A percentile compares a stretch with the other conserved stretches of the same genome.
These are phyloP conservation scores for Lypha dubia DNA, from an alignment of 2,888 invertebrate genomes.

Conservation along the genomic window DNA sequence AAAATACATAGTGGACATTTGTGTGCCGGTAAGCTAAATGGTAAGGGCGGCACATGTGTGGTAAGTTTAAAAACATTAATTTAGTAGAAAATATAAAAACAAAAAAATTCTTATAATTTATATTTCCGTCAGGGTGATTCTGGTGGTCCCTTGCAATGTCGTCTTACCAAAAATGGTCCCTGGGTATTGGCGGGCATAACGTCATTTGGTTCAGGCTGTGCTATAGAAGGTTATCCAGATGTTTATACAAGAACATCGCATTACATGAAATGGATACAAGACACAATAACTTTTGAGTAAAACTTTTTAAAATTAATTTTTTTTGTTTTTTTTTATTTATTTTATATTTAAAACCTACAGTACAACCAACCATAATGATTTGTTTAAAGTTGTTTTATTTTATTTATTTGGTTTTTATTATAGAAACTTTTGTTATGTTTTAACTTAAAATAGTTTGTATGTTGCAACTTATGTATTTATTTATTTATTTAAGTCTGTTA, in stretches of 20 bases:
- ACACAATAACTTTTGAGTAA: constrained; percentile 81
- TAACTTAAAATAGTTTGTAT: constrained; percentile 54
- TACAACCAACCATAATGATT: constrained; percentile 53
- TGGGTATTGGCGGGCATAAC: constrained; percentile 96
- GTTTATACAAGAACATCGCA: constrained; percentile 93
- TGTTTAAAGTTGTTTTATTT: constrained; percentile 64
- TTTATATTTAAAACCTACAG: constrained; percentile 54
- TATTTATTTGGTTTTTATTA: constrained; percentile 58
- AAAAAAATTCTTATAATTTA: background rate
- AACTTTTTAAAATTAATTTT: no score
- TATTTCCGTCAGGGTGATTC: constrained; percentile 90
- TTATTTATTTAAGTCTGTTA: constrained; percentile 66
- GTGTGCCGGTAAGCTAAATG: constrained; percentile 94
- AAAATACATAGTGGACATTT: constrained; percentile 90
- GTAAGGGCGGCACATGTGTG: constrained; percentile 94
- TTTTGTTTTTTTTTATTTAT: no score
- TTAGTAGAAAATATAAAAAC: background rate
- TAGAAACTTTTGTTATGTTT: constrained; percentile 55
- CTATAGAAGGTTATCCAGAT: constrained; percentile 93
- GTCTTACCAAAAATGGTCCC: constrained; percentile 88
- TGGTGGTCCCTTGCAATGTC: constrained; percentile 94
- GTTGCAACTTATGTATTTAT: constrained; percentile 4
- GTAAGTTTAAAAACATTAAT: constrained; percentile 85
- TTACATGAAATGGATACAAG: constrained; percentile 92
- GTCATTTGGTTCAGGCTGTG: constrained; percentile 96